These are phyloP conservation scores for Paratilapia polleni DNA, from an alignment of 2,113 vertebrate species.

Conservation along the genomic window DNA sequence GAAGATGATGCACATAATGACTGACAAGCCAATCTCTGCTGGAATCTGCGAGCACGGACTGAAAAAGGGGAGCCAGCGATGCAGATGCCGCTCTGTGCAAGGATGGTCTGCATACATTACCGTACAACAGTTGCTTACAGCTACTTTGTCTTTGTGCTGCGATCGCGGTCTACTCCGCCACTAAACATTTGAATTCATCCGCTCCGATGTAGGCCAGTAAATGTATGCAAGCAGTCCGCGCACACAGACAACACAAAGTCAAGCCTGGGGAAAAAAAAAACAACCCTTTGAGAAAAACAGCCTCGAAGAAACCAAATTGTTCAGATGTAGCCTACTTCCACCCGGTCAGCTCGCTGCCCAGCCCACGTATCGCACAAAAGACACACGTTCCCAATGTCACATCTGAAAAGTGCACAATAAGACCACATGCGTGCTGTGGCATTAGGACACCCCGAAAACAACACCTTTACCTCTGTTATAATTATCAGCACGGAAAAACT, in stretches of 20 bases:
- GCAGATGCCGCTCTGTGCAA: conserved; percentile 49
- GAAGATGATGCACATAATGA: conserved; percentile 51
- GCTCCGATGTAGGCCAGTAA: conserved; percentile 63
- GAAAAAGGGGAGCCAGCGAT: conserved; percentile 37
- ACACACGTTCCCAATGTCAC: conserved; percentile 59
- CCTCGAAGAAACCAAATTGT: conserved; percentile 34
- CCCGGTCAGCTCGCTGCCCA: conserved; percentile 61
- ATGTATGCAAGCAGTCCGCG: conserved; percentile 34
- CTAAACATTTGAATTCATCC: conserved; percentile 55
- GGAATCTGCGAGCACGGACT: conserved; percentile 47
- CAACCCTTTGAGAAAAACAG: conserved; percentile 6
- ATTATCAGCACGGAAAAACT: conserved; percentile 62
- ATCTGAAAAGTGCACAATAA: conserved; percentile 43
- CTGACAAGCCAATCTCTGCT: conserved; percentile 56
- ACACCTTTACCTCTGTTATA: conserved; percentile 14
- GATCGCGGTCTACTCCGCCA: conserved; percentile 52
- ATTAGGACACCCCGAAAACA: conserved; percentile 12
- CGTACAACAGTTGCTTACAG: conserved; percentile 72
- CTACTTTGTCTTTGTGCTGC: conserved; percentile 72
- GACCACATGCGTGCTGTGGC: conserved; percentile 14
- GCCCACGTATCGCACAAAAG: conserved; percentile 59
- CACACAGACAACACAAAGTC: conserved; percentile 58
- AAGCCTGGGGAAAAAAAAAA: background rate
- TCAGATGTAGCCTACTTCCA: conserved; percentile 42
- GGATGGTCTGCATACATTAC: conserved; percentile 60